These are phyloP conservation scores for Galago senegalensis DNA, from an alignment of 2,797 vertebrate genomes.

Conservation along the genomic window DNA sequence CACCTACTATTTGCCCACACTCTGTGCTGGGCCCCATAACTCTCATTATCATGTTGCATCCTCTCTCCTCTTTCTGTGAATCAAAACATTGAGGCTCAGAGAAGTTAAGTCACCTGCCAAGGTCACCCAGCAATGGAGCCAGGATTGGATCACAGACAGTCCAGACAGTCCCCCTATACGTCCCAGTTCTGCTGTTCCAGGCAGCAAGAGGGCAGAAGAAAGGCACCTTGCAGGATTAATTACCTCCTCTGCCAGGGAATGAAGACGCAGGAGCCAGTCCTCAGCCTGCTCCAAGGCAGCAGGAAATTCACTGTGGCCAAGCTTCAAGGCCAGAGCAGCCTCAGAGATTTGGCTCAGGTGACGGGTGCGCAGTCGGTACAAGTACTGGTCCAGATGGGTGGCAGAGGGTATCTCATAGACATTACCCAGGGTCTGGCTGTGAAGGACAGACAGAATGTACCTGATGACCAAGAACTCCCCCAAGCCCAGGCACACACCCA, in stretches of 20 bases:
- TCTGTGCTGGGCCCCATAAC: background rate
- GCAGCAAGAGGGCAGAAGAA: background rate
- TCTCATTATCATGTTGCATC: background rate
- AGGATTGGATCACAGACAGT: background rate
- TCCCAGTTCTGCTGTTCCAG: background rate
- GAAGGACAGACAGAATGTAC: background rate
- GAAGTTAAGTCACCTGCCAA: background rate
- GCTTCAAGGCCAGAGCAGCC: constrained; percentile 91
- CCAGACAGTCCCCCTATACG: background rate
- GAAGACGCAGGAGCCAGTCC: constrained; percentile 94
- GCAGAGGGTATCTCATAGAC: constrained; percentile 89
- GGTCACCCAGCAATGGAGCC: background rate
- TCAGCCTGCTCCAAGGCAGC: constrained; percentile 94
- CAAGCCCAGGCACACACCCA: no score
- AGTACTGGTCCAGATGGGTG: constrained; percentile 94
- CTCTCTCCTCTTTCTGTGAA: background rate
- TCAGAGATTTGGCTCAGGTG: constrained; percentile 93
- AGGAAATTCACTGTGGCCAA: constrained; percentile 79
- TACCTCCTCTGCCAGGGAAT: constrained; percentile 94
- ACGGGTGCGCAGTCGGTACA: constrained; percentile 90
- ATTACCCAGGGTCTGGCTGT: constrained; percentile 91
- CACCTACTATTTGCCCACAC: background rate
- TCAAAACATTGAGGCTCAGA: background rate
- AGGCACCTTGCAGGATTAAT: background rate
- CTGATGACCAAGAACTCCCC: background rate